These are phyloP conservation scores for Falco peregrinus DNA, from an alignment of 2,797 vertebrate species.

Conservation along the genomic window DNA sequence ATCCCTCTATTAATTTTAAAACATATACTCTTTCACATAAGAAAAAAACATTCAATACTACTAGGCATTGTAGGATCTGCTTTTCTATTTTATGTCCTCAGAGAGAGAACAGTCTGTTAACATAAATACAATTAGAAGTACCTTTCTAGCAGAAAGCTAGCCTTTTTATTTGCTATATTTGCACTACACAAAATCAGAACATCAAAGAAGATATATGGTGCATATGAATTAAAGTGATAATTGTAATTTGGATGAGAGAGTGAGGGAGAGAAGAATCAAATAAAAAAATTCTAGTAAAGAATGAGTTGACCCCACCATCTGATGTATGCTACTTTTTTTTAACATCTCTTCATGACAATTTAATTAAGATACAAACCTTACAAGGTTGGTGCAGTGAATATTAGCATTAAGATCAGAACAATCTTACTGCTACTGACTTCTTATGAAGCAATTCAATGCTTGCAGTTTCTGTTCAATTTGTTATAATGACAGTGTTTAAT, in stretches of 20 bases:
- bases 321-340: constrained; percentile 52
- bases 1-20: neutral
- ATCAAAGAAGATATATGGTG: constrained; percentile 32
- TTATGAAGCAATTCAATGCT: constrained; percentile 79
- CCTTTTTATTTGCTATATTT: constrained; percentile 57
- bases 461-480: constrained; percentile 80
- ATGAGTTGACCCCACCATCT: constrained; percentile 43
- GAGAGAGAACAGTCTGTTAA: constrained; percentile 12
- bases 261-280: neutral
- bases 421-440: constrained; percentile 71
- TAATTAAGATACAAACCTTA: constrained; percentile 78
- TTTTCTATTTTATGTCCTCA: constrained; percentile 28
- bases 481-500: constrained; percentile 85
- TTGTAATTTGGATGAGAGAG: constrained; percentile 26
- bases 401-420: constrained; percentile 75
- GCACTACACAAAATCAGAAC: constrained; percentile 39
- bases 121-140: constrained; percentile 37
- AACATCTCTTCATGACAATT: constrained; percentile 74
- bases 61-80: neutral
- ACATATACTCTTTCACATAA: neutral
- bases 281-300: constrained; percentile 41
- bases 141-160: constrained; percentile 32
- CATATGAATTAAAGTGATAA: constrained; percentile 39
- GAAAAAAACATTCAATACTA: constrained; percentile 9
- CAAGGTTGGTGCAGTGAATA: constrained; percentile 63